These are phyloP conservation scores for Tenebrosternarchus preto DNA, from an alignment of 2,113 vertebrate genomes.

Conservation along the genomic window DNA sequence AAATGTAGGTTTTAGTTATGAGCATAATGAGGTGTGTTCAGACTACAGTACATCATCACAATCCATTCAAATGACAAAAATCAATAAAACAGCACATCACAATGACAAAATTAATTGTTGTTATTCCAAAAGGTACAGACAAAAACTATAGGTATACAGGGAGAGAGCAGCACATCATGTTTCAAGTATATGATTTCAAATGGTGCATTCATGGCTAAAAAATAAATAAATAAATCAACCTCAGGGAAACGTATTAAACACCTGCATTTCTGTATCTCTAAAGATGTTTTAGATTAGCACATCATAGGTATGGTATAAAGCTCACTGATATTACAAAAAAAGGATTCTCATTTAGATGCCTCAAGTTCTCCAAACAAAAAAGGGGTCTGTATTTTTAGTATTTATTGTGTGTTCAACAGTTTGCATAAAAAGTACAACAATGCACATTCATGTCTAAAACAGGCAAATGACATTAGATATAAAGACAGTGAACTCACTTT, in stretches of 20 bases:
- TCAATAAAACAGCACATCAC: too few relatives aligned
- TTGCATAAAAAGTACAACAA: conserved; percentile 70
- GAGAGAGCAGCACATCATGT: conserved; percentile 18
- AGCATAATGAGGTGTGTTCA: not conserved
- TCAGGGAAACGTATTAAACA: conserved; percentile 29
- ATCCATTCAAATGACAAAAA: not conserved
- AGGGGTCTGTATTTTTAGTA: conserved; percentile 25
- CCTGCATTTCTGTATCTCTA: not conserved
- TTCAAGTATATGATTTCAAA: conserved; percentile 19
- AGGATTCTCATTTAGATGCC: not conserved
- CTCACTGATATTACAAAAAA: not conserved
- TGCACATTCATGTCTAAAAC: conserved; percentile 64
- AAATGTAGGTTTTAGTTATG: too few relatives aligned
- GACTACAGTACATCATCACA: not conserved
- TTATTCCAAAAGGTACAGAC: conserved; percentile 10
- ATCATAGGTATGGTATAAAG: not conserved
- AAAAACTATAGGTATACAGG: conserved; percentile 26
- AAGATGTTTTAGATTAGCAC: not conserved
- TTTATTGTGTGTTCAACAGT: conserved; percentile 68
- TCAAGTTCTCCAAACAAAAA: conserved; percentile 1
- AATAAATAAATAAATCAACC: too few relatives aligned
- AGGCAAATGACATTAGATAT: conserved; percentile 60
- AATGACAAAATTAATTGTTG: conserved; percentile 12
- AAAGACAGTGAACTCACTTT: conserved; percentile 53
- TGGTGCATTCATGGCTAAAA: conserved; percentile 20